Conservation (phyloP, 2,113 vertebrate species). For the Orycteropus afer region DNA sequence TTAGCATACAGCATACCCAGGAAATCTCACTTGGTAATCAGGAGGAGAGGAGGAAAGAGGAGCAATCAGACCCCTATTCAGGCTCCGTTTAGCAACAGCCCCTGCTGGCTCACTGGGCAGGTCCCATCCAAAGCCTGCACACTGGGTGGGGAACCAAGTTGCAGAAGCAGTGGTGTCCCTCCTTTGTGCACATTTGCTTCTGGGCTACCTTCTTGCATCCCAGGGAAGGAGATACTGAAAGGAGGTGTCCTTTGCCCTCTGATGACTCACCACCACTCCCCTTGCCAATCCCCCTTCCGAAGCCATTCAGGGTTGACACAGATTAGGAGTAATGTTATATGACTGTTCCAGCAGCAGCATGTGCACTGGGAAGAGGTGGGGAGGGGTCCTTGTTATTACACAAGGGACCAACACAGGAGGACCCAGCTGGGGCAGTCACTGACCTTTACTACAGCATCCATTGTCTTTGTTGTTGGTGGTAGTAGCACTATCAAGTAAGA, state of each 20-base stretch:
- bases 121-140: slow-evolving; percentile 36
- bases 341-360: not conserved
- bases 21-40: slow-evolving; percentile 90
- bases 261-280: not conserved
- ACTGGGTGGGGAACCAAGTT: not conserved
- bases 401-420: not conserved
- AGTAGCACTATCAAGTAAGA: not conserved
- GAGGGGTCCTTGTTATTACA: not conserved
- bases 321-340: slow-evolving; percentile 1
- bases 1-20: slow-evolving; percentile 89
- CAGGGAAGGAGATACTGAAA: not conserved
- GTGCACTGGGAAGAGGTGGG: not conserved
- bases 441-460: not conserved
- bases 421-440: not conserved
- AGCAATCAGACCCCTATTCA: slow-evolving; percentile 91
- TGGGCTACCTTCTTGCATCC: not conserved
- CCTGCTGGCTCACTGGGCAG: slow-evolving; percentile 81
- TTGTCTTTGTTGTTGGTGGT: not conserved
- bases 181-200: slow-evolving; percentile 39
- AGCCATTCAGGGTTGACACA: not conserved
- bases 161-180: not conserved
- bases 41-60: slow-evolving; percentile 84
- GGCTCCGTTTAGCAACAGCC: slow-evolving; percentile 86
- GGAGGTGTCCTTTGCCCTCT: not conserved
- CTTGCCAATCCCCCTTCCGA: not conserved